phyloP scores from a whole-genome alignment of 2,113 vertebrate genomes.

The Bothrops jararaca region DNA sequence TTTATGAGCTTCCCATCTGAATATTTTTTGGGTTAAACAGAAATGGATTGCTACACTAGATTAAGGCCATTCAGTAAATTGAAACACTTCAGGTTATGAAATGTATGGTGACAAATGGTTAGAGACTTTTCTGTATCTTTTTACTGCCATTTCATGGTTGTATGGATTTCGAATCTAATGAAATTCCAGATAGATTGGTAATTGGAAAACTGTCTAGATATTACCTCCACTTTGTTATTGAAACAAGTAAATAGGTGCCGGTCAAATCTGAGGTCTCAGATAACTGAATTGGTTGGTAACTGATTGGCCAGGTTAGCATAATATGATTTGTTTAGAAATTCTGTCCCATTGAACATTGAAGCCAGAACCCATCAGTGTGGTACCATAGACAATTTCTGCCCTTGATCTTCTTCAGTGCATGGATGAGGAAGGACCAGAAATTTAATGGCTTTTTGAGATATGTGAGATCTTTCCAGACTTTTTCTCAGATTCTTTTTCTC shows the following conservation, averaged over 20 bases:
- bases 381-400: background rate
- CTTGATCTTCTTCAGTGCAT: background rate
- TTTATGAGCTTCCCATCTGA: background rate
- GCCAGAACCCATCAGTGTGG: background rate
- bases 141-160: background rate
- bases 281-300: background rate
- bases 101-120: background rate
- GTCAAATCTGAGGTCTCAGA: background rate
- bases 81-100: background rate
- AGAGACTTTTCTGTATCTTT: background rate
- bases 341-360: background rate
- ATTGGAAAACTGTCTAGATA: background rate
- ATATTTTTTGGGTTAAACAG: background rate
- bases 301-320: background rate
- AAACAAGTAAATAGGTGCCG: background rate
- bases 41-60: too few relatives aligned
- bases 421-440: too few relatives aligned
- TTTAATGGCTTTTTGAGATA: background rate
- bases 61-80: background rate
- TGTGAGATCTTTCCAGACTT: background rate
- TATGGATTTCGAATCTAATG: background rate
- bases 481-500: background rate
- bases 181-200: background rate
- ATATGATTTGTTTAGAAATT: background rate
- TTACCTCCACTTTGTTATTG: background rate